Evolutionary conservation across 2,113 vertebrate species (phyloP).

Genomic region (Progne subis): DNA sequence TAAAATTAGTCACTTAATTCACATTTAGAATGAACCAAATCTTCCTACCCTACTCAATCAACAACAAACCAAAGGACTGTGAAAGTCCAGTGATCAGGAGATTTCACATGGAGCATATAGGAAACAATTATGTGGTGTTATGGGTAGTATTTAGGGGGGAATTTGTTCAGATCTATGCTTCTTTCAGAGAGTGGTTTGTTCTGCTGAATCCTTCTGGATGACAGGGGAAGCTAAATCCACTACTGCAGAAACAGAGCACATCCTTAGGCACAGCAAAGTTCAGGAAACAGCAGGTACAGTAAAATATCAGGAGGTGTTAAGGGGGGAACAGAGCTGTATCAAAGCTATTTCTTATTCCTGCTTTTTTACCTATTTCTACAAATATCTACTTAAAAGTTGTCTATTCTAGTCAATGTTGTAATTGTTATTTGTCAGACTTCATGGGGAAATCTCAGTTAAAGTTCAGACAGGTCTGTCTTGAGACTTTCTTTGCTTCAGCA

Average conservation of each 20-base stretch:
- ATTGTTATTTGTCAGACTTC: background rate
- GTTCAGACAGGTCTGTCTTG: background rate
- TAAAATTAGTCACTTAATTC: background rate
- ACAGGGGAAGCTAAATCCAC: background rate
- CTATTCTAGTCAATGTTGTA: background rate
- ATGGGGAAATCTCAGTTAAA: background rate
- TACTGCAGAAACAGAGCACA: background rate
- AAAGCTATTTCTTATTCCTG: background rate
- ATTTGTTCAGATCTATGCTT: background rate
- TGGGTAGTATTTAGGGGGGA: background rate
- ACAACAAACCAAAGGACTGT: background rate
- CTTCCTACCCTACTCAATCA: background rate
- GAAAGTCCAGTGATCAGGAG: background rate
- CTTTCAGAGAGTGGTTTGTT: background rate
- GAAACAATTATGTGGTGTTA: background rate
- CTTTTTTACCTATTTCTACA: background rate
- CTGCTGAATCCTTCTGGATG: background rate
- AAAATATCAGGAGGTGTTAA: background rate
- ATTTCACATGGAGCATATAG: background rate
- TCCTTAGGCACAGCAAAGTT: background rate
- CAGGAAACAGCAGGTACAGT: background rate
- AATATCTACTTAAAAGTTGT: background rate
- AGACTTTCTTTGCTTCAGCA: background rate
- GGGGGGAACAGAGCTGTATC: background rate
- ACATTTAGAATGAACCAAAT: background rate